Base-by-base conservation (phyloP, 2,888 invertebrate genomes). In the Phytoseiulus persimilis region DNA sequence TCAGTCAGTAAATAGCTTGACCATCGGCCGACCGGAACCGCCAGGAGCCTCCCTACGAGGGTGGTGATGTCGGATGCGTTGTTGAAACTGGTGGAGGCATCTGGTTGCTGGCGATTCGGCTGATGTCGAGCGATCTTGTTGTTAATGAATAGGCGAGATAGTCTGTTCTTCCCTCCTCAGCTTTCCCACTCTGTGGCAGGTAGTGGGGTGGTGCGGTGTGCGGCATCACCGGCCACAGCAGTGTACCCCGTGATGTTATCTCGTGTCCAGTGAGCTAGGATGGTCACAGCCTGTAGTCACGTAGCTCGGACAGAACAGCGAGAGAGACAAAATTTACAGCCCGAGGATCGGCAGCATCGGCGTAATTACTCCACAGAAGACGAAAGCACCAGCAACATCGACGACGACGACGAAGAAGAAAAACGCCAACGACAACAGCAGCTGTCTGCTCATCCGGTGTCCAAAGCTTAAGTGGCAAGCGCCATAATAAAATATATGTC, bases 91-190 rank as follows among this genome's bases (percentile, higher is more conserved):
- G 23, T 65, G 65, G 65, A 65, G 65, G 65, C 65, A 65, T 65
- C 65, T 65, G 65, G 11, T 65, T 23, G 65, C 28, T 65, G 46
- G 46, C 14, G 9, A 46, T 46, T 46, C 14, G 46, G 46, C 14
- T 46, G 46, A 46, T 46, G 46, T 46, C 46, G 46, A 14, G 14
- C 18, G 65, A 65, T 65, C 65, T 65, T 65, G 65, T 65, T 65
- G 65, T 65, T 65, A 65, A 65, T 65, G 65, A 65, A 65, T 65
- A 65, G 65, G 65, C 65, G 65, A 65, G 65, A 65, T 65, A 65
- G 65, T 65, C 65, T 28, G 65, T 18, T 65, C 18, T 65, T 65
- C 65, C 65, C 65, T 65, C 65, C 18, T 65, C 9, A 23, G 28
- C 65, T 65, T 65, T 65, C 65, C 2, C 14, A 65, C 18, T 65